phyloP scores from a whole-genome alignment of 2,888 invertebrate genomes.

The Teleogryllus oceanicus region DNA sequence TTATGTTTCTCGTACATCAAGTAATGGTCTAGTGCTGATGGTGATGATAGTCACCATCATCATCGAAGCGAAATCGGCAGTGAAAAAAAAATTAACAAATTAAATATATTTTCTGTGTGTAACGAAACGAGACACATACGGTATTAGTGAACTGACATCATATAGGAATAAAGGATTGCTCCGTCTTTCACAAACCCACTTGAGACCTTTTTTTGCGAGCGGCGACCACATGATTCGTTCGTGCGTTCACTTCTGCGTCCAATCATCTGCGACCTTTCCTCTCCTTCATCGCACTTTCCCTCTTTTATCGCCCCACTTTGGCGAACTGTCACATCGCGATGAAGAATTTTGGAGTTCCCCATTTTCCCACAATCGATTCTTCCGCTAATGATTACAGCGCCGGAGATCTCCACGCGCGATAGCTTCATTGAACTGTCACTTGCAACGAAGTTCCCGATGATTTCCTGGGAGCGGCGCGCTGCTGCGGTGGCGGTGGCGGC shows the following conservation, averaged over 20 bases:
- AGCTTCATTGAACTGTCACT: conserved; percentile 18
- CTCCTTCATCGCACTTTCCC: not conserved
- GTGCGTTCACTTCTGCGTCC: not conserved
- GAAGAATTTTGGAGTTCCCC: not conserved
- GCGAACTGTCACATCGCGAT: conserved; percentile 10
- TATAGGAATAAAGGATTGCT: no score
- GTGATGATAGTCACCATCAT: no score
- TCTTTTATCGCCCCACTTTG: not conserved
- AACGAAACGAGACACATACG: no score
- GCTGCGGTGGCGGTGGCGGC: not conserved
- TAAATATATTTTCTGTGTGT: no score
- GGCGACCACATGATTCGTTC: no score
- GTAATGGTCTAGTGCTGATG: no score
- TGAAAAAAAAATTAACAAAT: no score
- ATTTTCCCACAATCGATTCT: conserved; percentile 18
- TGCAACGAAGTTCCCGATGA: conserved; percentile 18
- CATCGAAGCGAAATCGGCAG: no score
- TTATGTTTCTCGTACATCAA: no score
- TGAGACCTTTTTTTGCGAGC: no score
- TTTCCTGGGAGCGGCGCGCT: not conserved
- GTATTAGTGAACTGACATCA: no score
- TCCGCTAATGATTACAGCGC: conserved; percentile 18
- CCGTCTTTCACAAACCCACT: no score
- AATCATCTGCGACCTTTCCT: not conserved
- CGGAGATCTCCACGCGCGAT: not conserved